A percentile compares a stretch with the other conserved stretches of the same genome.
Evolutionary conservation across 1,140 invertebrate genomes (phyloP).

Genomic region (Penaeus indicus): DNA sequence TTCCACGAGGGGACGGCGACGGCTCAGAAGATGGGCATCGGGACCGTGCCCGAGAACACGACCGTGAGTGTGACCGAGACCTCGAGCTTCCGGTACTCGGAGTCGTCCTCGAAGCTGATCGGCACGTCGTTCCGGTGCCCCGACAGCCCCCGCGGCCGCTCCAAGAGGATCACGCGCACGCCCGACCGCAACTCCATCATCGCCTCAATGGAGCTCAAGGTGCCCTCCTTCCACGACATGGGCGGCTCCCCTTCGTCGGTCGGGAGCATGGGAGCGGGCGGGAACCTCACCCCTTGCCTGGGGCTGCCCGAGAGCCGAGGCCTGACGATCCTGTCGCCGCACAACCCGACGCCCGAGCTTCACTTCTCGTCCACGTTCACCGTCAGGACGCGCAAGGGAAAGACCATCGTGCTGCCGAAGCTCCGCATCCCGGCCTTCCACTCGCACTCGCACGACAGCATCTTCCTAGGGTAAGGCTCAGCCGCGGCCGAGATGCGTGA

Average conservation of each 20-base stretch:
- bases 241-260: constrained; percentile 35
- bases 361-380: constrained; percentile 70
- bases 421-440: constrained; percentile 71
- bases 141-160: constrained; percentile 34
- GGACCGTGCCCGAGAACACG: constrained; percentile 41
- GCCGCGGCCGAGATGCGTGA: background rate
- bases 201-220: constrained; percentile 64
- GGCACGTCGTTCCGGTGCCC: constrained; percentile 50
- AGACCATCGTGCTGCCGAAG: constrained; percentile 81
- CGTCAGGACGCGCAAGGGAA: constrained; percentile 78
- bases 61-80: constrained; percentile 21
- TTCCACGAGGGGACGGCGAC: constrained; percentile 29
- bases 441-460: constrained; percentile 59
- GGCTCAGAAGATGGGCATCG: constrained; percentile 31
- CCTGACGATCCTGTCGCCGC: constrained; percentile 81
- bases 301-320: constrained; percentile 72
- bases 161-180: constrained; percentile 48
- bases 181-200: constrained; percentile 61
- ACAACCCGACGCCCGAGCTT: constrained; percentile 75
- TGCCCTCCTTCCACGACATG: constrained; percentile 59
- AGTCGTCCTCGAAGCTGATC: constrained; percentile 52
- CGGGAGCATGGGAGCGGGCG: background rate
- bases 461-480: constrained; percentile 60
- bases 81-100: constrained; percentile 31
- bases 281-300: constrained; percentile 45